Base-by-base conservation (phyloP, 2,888 invertebrate genomes). In the Dryocosmus kuriphilus region DNA sequence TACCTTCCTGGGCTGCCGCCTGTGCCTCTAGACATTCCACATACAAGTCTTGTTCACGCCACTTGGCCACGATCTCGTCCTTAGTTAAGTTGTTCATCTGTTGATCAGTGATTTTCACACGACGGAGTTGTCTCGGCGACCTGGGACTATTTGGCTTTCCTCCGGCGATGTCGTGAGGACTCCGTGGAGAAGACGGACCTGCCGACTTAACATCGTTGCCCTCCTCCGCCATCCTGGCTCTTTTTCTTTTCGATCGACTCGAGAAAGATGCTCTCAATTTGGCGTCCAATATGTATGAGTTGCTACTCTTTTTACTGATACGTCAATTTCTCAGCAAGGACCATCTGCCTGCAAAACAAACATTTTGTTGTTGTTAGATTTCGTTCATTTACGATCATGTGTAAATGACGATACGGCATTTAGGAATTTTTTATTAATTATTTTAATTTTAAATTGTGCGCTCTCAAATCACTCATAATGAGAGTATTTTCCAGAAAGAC, bases 1-100 rank as follows among this genome's bases (percentile, higher is more conserved):
- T 95, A 96, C 96, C 96, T 95, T 96, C 96, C 94, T 95, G 94
- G 93, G 94, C 94, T 93, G 94, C 93, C 92, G 94, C 93, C 93
- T 95, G 95, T 86, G 95, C 93, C 94, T 96, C 96, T 92, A 96
- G 94, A 89, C 93, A 93, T 91, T 95, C 94, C 92, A 96, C 94
- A 93, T 95, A 96, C 90, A 93, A 93, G 92, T 96, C 96, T 94
- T 96, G 96, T 92, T 94, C 94, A 92, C 93, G 94, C 96, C 96
- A 96, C 89, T 94, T 94, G 91, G 93, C 93, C 87, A 94, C 93
- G 91, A 95, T 94, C 88, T 95, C 94, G 86, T 94, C 94, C 89
- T 93, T 93, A 85, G 94, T 93, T 85, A 95, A 93, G 88, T 93
- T 93, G 89, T 94, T 94, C 90, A 95, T 92, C 89, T 95, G 95